Evolutionary conservation across 2,888 invertebrate species (phyloP).

Genomic region (Lobophora halterata): DNA sequence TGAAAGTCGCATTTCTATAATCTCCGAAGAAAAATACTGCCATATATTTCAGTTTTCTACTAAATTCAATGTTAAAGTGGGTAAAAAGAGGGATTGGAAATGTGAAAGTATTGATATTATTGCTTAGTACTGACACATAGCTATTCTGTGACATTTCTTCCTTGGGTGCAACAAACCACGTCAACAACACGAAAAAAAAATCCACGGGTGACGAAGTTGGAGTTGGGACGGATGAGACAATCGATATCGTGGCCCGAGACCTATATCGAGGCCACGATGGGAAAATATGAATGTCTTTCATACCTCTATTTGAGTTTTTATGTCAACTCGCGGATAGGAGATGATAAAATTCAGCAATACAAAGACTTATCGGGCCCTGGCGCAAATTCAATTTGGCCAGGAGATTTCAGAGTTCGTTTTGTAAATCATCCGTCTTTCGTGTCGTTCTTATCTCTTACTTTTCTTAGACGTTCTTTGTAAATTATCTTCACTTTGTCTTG

Average conservation of each 20-base stretch:
- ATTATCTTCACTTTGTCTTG: conserved; percentile 23
- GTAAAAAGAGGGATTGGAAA: too few relatives aligned
- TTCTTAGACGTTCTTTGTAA: conserved; percentile 21
- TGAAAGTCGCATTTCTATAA: too few relatives aligned
- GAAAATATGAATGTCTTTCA: conserved; percentile 30
- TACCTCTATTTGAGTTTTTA: conserved; percentile 40
- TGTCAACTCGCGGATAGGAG: conserved; percentile 31
- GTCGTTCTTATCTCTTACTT: conserved; percentile 26
- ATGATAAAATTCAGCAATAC: conserved; percentile 44
- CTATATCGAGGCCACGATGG: conserved; percentile 27
- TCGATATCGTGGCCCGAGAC: conserved; percentile 30
- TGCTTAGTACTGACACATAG: too few relatives aligned
- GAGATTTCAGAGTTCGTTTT: conserved; percentile 27
- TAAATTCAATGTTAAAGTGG: too few relatives aligned
- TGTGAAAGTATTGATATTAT: too few relatives aligned
- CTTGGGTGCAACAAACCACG: too few relatives aligned
- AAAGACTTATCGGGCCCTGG: conserved; percentile 39
- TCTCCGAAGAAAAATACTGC: too few relatives aligned
- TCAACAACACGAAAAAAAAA: too few relatives aligned
- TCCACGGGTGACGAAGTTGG: conserved; percentile 29
- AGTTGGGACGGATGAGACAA: too few relatives aligned
- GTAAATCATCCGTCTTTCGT: conserved; percentile 32
- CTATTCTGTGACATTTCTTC: too few relatives aligned
- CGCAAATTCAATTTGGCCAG: conserved; percentile 39
- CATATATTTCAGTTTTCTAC: too few relatives aligned